Conservation (phyloP, 2,797 vertebrate species). For the Poeciliopsis gracilis region DNA sequence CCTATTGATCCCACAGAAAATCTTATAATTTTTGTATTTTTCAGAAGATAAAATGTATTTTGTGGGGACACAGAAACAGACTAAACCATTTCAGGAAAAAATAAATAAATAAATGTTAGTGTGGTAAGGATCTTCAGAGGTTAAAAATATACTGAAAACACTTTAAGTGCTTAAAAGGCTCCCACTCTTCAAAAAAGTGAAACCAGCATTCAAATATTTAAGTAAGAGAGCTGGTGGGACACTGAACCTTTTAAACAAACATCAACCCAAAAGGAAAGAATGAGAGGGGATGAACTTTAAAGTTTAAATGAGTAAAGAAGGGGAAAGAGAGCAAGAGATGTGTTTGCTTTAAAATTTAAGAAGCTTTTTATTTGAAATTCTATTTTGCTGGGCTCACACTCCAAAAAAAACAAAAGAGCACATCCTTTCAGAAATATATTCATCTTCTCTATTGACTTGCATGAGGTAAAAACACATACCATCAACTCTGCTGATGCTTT, state of each 20-base stretch:
- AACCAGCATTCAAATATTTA: constrained; percentile 74
- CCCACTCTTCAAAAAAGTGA: constrained; percentile 47
- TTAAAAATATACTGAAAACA: constrained; percentile 71
- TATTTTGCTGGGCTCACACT: constrained; percentile 41
- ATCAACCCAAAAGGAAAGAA: constrained; percentile 62
- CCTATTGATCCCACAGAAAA: constrained; percentile 16
- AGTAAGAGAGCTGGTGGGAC: constrained; percentile 70
- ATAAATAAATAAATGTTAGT: constrained; percentile 24
- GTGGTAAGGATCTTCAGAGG: constrained; percentile 36
- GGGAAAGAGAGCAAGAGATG: not conserved
- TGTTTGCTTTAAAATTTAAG: constrained; percentile 53
- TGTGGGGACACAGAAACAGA: not conserved
- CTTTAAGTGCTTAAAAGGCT: constrained; percentile 23
- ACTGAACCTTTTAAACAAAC: constrained; percentile 70
- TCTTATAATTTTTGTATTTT: constrained; percentile 22
- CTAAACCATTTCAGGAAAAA: constrained; percentile 18
- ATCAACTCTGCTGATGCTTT: constrained; percentile 31
- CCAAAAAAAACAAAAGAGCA: constrained; percentile 40
- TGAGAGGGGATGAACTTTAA: constrained; percentile 44
- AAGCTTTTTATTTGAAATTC: constrained; percentile 54
- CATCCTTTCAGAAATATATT: constrained; percentile 53
- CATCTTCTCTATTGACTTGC: constrained; percentile 57
- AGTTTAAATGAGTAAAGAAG: constrained; percentile 44
- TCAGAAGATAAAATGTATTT: constrained; percentile 26
- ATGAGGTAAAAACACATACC: constrained; percentile 22